Conservation (phyloP, 23 tunicate species). For the Clavelina lepadiformis region DNA sequence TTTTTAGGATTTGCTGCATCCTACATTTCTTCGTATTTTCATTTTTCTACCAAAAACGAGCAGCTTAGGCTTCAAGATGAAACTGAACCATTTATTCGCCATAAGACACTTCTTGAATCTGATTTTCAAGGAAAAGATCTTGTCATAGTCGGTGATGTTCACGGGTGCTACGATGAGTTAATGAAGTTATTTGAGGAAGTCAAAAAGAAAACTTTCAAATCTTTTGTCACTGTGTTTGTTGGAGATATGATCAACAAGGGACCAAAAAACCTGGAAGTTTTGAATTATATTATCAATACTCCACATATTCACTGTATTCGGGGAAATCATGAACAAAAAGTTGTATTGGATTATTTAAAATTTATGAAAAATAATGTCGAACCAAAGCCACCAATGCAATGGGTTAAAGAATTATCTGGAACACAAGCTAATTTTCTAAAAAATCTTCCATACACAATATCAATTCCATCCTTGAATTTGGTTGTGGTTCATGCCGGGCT, state of each 20-base stretch:
- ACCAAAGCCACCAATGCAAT: constrained; percentile 6
- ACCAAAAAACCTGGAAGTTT: constrained; percentile 59
- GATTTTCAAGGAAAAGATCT: constrained; percentile 52
- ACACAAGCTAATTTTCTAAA: constrained; percentile 31
- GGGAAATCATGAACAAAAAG: constrained; percentile 95
- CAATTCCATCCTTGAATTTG: constrained; percentile 50
- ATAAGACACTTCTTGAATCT: constrained; percentile 20
- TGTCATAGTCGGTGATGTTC: constrained; percentile 76
- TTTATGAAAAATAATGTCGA: not conserved
- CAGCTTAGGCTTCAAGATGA: constrained; percentile 9
- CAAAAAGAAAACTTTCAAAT: constrained; percentile 4
- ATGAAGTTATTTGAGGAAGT: constrained; percentile 14
- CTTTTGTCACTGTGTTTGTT: constrained; percentile 56
- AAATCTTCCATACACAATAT: constrained; percentile 73
- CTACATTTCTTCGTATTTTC: constrained; percentile 9
- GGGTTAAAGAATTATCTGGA: constrained; percentile 33
- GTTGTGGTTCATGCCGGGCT: constrained; percentile 87
- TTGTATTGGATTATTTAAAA: constrained; percentile 26
- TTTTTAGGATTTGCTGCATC: constrained; percentile 15
- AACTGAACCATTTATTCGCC: constrained; percentile 43
- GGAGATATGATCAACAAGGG: constrained; percentile 94
- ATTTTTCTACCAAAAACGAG: not conserved
- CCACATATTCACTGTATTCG: constrained; percentile 40
- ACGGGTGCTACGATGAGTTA: constrained; percentile 73
- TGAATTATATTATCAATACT: constrained; percentile 31